Evolutionary conservation across 2,113 vertebrate species (phyloP).

Genomic region (Rhinoptilus africanus): DNA sequence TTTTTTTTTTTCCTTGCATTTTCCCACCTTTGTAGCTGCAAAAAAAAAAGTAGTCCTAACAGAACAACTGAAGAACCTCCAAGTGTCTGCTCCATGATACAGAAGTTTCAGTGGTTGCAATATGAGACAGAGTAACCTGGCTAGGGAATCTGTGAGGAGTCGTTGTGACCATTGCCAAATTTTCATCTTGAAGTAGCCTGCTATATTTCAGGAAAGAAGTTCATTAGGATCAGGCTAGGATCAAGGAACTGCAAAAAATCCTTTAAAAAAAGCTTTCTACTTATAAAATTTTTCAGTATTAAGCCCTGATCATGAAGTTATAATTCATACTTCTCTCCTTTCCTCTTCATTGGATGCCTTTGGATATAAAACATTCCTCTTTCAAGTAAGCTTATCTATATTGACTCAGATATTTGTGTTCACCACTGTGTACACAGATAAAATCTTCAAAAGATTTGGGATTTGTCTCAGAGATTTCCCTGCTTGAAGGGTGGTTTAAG

Average conservation of each 20-base stretch:
- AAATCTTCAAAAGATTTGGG: neutral
- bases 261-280: neutral
- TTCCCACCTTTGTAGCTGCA: neutral
- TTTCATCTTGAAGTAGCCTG: neutral
- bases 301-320: neutral
- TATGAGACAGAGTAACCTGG: neutral
- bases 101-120: neutral
- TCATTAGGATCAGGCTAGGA: neutral
- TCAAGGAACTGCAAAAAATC: neutral
- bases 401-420: neutral
- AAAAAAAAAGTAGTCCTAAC: neutral
- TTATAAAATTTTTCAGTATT: neutral
- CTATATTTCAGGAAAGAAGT: neutral
- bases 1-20: neutral
- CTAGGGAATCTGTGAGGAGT: neutral
- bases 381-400: neutral
- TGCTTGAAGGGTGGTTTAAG: neutral
- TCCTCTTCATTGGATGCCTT: neutral
- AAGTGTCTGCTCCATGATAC: neutral
- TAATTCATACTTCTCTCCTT: neutral
- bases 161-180: neutral
- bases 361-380: neutral
- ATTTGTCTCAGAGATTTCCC: neutral
- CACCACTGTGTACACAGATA: neutral
- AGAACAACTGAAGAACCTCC: neutral